Percentiles rank a stretch among this genome's conserved stretches.
Conservation (phyloP, 2,797 vertebrate species). For the Lateolabrax maculatus region DNA sequence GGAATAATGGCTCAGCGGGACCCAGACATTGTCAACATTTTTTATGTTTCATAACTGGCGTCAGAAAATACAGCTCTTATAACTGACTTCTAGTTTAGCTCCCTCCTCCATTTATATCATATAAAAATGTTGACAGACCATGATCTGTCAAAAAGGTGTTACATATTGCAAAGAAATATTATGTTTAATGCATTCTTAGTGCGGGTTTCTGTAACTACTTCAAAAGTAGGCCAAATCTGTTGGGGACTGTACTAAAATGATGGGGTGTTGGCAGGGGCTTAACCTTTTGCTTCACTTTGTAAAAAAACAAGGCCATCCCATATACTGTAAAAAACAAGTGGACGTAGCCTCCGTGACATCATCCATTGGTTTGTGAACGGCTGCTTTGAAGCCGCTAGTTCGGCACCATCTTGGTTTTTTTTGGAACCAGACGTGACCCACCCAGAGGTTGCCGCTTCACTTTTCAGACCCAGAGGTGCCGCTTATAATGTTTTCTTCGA, state of each 20-base stretch:
- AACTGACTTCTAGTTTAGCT: neutral
- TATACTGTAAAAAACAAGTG: too few species aligned
- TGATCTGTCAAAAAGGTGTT: neutral
- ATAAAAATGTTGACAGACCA: neutral
- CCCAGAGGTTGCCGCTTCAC: too few species aligned
- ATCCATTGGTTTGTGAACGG: too few species aligned
- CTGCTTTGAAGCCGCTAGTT: too few species aligned
- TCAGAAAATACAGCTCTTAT: neutral
- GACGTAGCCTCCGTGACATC: too few species aligned
- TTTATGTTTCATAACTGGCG: slow-evolving; percentile 24
- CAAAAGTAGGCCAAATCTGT: neutral
- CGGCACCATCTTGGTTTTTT: too few species aligned
- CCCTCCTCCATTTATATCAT: neutral
- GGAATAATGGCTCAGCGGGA: slow-evolving; percentile 45
- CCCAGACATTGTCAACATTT: slow-evolving; percentile 34
- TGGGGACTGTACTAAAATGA: neutral
- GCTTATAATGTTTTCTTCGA: neutral
- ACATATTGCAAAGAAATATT: slow-evolving; percentile 3
- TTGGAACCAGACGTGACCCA: too few species aligned
- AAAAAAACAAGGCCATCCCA: too few species aligned
- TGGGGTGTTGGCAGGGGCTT: neutral
- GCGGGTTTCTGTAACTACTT: neutral
- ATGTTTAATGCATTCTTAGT: neutral
- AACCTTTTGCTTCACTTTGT: too few species aligned
- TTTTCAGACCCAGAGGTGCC: too few species aligned